A percentile compares a stretch with the other conserved stretches of the same genome.
Conservation (phyloP, 2,113 vertebrate genomes). For the Dascyllus trimaculatus region DNA sequence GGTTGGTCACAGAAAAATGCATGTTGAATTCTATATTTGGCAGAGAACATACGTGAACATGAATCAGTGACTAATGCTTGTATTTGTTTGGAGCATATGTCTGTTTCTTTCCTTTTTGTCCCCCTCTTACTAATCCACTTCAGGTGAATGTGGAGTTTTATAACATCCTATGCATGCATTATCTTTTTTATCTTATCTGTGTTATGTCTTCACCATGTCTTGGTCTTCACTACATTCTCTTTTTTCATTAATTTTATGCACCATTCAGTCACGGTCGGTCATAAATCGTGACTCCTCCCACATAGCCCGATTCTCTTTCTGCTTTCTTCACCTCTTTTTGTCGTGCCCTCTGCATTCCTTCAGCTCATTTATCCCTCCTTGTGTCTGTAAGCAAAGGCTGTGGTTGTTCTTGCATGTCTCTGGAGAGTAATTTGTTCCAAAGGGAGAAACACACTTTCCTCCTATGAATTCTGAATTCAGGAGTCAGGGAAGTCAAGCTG, state of each 20-base stretch:
- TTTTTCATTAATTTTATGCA: neutral
- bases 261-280: neutral
- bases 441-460: neutral
- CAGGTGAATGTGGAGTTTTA: neutral
- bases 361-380: conserved; percentile 4
- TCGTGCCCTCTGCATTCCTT: neutral
- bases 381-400: neutral
- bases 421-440: conserved; percentile 1
- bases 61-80: neutral
- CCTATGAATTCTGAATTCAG: neutral
- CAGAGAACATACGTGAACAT: neutral
- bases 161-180: neutral
- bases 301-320: neutral
- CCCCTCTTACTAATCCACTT: neutral
- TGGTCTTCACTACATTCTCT: too few relatives aligned
- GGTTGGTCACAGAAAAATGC: neutral
- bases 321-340: neutral
- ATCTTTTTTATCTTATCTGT: neutral
- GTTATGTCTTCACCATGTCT: neutral
- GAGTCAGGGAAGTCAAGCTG: neutral
- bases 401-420: neutral
- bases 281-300: neutral
- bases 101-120: neutral
- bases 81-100: neutral
- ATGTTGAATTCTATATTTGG: neutral